These are phyloP conservation scores for Nasonovia ribisnigri DNA, from an alignment of 2,888 invertebrate genomes.

Conservation along the genomic window DNA sequence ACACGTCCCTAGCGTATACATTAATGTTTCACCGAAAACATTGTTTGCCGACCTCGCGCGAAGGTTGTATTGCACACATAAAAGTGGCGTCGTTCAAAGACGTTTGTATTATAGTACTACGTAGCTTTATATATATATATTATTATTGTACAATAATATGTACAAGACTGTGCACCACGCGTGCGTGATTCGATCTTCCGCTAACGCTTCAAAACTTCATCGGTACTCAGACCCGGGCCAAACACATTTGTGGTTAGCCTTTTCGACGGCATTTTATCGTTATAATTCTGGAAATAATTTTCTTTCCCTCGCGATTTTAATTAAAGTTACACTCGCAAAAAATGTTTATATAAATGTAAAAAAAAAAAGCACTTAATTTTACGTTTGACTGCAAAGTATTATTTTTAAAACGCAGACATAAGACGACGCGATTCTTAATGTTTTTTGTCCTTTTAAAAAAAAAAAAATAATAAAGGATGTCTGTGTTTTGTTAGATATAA, in stretches of 20 bases:
- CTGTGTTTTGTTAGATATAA: not conserved
- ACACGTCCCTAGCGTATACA: not conserved
- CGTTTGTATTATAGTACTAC: not conserved
- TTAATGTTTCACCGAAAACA: not conserved
- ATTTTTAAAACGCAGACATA: not conserved
- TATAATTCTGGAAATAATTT: not conserved
- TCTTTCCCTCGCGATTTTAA: not conserved
- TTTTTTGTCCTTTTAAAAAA: not conserved
- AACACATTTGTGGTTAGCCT: not conserved
- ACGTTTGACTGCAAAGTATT: not conserved
- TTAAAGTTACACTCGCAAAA: not conserved
- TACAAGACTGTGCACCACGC: not conserved
- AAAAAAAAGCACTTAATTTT: not conserved
- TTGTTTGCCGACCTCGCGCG: not conserved
- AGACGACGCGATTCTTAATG: not conserved
- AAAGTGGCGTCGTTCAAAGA: not conserved
- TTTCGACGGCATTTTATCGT: not conserved
- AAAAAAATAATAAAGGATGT: not conserved
- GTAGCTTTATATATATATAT: not conserved
- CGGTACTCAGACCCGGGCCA: not conserved
- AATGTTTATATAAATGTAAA: not conserved
- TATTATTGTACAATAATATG: not conserved
- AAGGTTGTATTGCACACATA: not conserved
- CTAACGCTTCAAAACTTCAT: not conserved
- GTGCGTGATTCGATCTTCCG: not conserved